phyloP scores from a whole-genome alignment of 1,140 invertebrate genomes.

The Brachionus plicatilis region DNA sequence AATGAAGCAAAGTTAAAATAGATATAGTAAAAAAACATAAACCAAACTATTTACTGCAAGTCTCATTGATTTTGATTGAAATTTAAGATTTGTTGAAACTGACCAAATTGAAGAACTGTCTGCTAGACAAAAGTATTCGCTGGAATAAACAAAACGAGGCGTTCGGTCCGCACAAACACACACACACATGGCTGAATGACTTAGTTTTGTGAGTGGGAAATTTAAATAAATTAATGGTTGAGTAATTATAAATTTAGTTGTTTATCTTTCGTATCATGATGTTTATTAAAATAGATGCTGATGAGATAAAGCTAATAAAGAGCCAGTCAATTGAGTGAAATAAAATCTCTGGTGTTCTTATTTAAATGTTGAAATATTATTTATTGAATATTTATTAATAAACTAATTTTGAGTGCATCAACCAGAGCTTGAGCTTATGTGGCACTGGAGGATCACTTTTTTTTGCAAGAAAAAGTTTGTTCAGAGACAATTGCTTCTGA shows the following conservation, averaged over 20 bases:
- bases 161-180: neutral
- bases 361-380: neutral
- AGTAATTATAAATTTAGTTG: neutral
- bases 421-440: neutral
- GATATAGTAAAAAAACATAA: slow-evolving; percentile 7
- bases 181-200: neutral
- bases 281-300: neutral
- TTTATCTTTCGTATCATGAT: slow-evolving; percentile 6
- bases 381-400: neutral
- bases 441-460: neutral
- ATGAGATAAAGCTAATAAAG: neutral
- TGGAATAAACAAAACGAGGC: neutral
- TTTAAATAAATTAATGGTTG: slow-evolving; percentile 18
- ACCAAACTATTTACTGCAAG: neutral
- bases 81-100: neutral
- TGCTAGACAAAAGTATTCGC: neutral
- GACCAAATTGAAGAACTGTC: neutral
- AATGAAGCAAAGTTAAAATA: neutral
- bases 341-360: neutral
- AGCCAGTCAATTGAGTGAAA: neutral
- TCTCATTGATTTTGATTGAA: slow-evolving; percentile 22
- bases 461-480: neutral
- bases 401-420: neutral
- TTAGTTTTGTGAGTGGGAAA: neutral
- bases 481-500: neutral